These are phyloP conservation scores for Drosophila bunnanda DNA, from an alignment of 2,888 invertebrate genomes.

Conservation along the genomic window DNA sequence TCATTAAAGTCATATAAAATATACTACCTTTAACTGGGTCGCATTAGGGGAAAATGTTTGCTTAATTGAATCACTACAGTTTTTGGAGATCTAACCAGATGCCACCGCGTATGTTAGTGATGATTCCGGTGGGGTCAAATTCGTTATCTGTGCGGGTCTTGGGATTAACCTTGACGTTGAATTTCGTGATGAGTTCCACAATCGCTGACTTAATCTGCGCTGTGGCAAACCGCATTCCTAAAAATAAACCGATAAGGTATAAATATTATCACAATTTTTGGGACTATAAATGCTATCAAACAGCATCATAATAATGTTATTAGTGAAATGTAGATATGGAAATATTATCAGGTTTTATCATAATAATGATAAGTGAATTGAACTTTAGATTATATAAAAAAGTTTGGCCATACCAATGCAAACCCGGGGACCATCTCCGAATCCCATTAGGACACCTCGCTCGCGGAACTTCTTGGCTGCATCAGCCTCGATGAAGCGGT, in stretches of 20 bases:
- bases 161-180: conserved; percentile 77
- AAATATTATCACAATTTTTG: background rate
- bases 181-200: conserved; percentile 81
- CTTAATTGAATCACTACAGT: conserved; percentile 26
- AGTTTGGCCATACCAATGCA: conserved; percentile 73
- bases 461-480: conserved; percentile 77
- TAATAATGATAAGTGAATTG: background rate
- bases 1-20: background rate
- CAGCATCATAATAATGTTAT: background rate
- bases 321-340: background rate
- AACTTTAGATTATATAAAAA: background rate
- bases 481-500: conserved; percentile 80
- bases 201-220: conserved; percentile 81
- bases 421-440: conserved; percentile 83
- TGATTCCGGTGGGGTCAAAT: conserved; percentile 68
- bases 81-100: conserved; percentile 78
- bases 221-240: conserved; percentile 83
- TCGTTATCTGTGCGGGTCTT: conserved; percentile 80
- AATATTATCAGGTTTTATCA: background rate
- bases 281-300: background rate
- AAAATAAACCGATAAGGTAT: background rate
- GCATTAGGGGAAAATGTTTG: background rate
- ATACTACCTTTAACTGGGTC: background rate
- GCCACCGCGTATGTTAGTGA: conserved; percentile 73
- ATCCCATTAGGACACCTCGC: conserved; percentile 76